Percentiles rank a stretch among this genome's conserved stretches.
These are phyloP conservation scores for Alentia gelatinosa DNA, from an alignment of 2,888 invertebrate genomes.

Conservation along the genomic window DNA sequence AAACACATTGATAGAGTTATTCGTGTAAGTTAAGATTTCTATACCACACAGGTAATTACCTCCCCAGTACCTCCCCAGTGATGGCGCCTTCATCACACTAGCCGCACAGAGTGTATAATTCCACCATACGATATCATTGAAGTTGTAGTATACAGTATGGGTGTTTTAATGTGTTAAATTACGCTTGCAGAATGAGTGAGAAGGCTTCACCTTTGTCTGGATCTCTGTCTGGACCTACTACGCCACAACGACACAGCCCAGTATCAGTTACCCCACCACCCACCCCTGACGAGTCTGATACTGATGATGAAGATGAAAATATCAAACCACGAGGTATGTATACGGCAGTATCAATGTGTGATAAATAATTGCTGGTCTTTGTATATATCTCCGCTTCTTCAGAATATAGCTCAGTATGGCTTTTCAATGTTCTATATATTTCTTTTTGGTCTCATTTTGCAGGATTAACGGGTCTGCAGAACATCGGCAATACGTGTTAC, in stretches of 20 bases:
- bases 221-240: neutral
- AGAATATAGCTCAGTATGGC: too few relatives aligned
- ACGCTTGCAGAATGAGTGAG: constrained; percentile 39
- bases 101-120: too few relatives aligned
- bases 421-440: neutral
- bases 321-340: constrained; percentile 82
- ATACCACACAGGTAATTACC: too few relatives aligned
- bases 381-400: neutral
- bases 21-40: too few relatives aligned
- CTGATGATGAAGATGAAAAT: constrained; percentile 81
- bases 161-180: too few relatives aligned
- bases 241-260: constrained; percentile 20
- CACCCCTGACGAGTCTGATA: constrained; percentile 73
- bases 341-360: neutral
- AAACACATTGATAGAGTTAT: too few relatives aligned
- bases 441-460: neutral
- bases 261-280: neutral
- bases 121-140: too few relatives aligned
- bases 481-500: constrained; percentile 98
- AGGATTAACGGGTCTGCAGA: constrained; percentile 94
- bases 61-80: too few relatives aligned
- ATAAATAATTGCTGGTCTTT: neutral
- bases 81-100: too few relatives aligned
- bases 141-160: neutral
- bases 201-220: neutral